Evolutionary conservation across 2,888 invertebrate species (phyloP).

Genomic region (Eucriotettix oculatus): DNA sequence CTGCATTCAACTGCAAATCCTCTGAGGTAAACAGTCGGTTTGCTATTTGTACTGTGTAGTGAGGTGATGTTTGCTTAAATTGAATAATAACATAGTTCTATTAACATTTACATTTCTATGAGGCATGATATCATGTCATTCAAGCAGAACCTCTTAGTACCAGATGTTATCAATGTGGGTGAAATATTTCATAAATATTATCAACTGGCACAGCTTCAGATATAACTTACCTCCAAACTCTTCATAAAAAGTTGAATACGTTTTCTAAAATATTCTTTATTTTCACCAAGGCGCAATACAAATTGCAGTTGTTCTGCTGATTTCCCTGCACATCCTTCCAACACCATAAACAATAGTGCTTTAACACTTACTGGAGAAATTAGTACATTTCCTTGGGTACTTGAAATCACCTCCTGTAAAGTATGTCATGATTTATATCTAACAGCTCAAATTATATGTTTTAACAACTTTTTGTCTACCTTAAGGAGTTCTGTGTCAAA

Average conservation of each 20-base stretch:
- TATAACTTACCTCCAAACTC: constrained; percentile 14
- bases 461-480: constrained; percentile 16
- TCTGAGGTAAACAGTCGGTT: constrained; percentile 15
- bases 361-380: constrained; percentile 49
- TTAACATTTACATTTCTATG: no score
- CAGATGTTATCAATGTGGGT: no score
- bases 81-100: no score
- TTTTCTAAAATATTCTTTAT: constrained; percentile 18
- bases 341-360: constrained; percentile 38
- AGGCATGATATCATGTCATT: no score
- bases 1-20: constrained; percentile 18
- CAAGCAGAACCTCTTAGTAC: no score
- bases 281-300: constrained; percentile 34
- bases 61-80: no score
- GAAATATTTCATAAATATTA: no score
- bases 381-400: constrained; percentile 35
- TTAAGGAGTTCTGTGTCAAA: constrained; percentile 39
- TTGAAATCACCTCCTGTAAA: constrained; percentile 18
- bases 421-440: constrained; percentile 14
- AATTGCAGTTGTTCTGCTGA: constrained; percentile 39
- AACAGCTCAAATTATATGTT: neutral
- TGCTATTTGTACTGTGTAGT: constrained; percentile 4
- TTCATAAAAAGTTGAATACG: constrained; percentile 6
- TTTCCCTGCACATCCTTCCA: constrained; percentile 39
- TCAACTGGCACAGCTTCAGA: neutral